These are phyloP conservation scores for Diploscapter pachys DNA, from an alignment of 1,140 invertebrate species.

Conservation along the genomic window DNA sequence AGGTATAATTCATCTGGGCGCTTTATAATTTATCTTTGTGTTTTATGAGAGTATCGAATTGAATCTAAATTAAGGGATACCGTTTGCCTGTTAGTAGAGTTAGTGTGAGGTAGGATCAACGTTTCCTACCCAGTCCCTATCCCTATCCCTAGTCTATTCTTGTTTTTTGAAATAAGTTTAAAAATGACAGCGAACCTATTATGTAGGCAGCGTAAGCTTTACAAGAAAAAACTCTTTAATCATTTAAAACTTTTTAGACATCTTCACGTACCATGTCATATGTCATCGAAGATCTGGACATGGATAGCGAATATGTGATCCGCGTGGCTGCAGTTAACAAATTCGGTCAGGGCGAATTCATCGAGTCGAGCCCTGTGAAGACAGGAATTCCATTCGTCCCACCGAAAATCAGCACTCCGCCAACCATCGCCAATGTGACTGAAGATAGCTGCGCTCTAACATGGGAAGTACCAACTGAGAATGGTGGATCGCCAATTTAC, in stretches of 20 bases:
- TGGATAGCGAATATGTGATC: constrained; percentile 49
- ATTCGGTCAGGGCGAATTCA: constrained; percentile 50
- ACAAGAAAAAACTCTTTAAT: too few relatives aligned
- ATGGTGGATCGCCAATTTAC: constrained; percentile 89
- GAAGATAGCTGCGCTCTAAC: constrained; percentile 73
- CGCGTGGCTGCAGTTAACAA: constrained; percentile 55
- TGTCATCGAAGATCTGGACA: constrained; percentile 51
- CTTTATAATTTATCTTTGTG: too few relatives aligned
- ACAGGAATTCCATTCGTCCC: constrained; percentile 50
- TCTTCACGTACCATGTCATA: constrained; percentile 41
- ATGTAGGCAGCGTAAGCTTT: background rate
- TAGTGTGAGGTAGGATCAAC: too few relatives aligned
- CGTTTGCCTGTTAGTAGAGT: too few relatives aligned
- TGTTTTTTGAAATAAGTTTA: too few relatives aligned
- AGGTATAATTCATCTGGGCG: too few relatives aligned
- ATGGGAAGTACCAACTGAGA: constrained; percentile 86
- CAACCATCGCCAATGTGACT: constrained; percentile 34
- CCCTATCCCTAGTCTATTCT: too few relatives aligned
- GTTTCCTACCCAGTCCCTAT: too few relatives aligned
- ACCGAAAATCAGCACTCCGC: constrained; percentile 41
- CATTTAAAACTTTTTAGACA: constrained; percentile 12
- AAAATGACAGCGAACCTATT: too few relatives aligned
- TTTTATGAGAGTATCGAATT: too few relatives aligned
- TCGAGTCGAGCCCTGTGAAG: constrained; percentile 19
- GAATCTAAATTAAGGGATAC: too few relatives aligned